These are phyloP conservation scores for Rhea americana DNA, from an alignment of 2,113 vertebrate genomes.

Conservation along the genomic window DNA sequence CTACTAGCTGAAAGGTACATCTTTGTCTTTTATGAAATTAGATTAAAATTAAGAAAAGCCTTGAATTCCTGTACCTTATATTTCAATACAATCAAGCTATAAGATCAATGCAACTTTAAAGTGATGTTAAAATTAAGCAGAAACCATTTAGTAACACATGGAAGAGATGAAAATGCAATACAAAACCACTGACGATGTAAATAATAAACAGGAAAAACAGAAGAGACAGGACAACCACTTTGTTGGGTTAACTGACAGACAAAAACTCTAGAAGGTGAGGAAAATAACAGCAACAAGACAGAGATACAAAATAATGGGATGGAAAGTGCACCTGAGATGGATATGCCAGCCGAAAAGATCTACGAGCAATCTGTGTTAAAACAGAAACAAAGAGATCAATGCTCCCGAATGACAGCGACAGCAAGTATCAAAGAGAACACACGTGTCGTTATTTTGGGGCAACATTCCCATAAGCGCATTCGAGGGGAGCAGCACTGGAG, in stretches of 20 bases:
- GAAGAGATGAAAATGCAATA: constrained; percentile 49
- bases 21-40: background rate
- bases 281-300: constrained; percentile 32
- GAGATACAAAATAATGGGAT: constrained; percentile 64
- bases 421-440: constrained; percentile 42
- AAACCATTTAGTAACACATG: constrained; percentile 41
- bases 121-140: constrained; percentile 5
- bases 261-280: background rate
- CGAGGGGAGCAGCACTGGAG: background rate
- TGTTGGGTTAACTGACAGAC: background rate
- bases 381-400: constrained; percentile 75
- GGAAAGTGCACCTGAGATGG: constrained; percentile 83
- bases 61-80: background rate
- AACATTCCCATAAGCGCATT: background rate
- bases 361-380: constrained; percentile 83
- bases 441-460: background rate
- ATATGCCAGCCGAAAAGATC: constrained; percentile 78
- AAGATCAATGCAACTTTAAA: constrained; percentile 37
- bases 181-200: constrained; percentile 33
- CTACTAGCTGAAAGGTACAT: background rate
- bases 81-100: background rate
- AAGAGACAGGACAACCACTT: background rate
- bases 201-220: constrained; percentile 22
- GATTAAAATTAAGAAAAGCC: background rate
- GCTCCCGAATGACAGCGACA: constrained; percentile 50